Evolutionary conservation across 2,113 vertebrate genomes (phyloP).

Genomic region (Blennius ocellaris): DNA sequence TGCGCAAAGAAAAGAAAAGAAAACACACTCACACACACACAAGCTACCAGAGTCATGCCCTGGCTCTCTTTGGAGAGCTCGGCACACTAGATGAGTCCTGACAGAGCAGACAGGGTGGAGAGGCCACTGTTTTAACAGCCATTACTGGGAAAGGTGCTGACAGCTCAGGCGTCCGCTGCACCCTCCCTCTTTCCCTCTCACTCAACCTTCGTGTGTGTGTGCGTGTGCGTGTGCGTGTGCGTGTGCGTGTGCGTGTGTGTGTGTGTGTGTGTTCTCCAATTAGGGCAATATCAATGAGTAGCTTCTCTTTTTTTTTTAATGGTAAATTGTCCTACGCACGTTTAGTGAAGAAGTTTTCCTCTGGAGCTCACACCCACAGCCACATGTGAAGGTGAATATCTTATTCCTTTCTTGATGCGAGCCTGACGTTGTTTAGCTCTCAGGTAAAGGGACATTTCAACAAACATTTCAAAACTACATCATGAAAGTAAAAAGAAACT

Average conservation of each 20-base stretch:
- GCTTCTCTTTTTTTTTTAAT: no score
- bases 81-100: constrained; percentile 60
- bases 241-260: neutral
- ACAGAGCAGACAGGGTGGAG: constrained; percentile 69
- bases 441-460: no score
- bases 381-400: neutral
- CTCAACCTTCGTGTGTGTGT: neutral
- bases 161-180: constrained; percentile 55
- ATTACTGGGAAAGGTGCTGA: constrained; percentile 75
- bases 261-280: no score
- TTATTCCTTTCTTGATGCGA: constrained; percentile 20
- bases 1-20: neutral
- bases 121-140: constrained; percentile 74
- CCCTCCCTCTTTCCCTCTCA: constrained; percentile 6
- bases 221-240: neutral
- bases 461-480: constrained; percentile 17
- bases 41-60: constrained; percentile 26
- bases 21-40: constrained; percentile 20
- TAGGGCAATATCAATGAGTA: no score
- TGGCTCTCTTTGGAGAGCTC: constrained; percentile 42
- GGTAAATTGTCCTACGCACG: no score
- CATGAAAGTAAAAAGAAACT: constrained; percentile 23
- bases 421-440: constrained; percentile 14
- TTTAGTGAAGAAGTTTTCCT: constrained; percentile 3
- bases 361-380: neutral